These are phyloP conservation scores for Mystacides longicornis DNA, from an alignment of 2,888 invertebrate species.

Conservation along the genomic window DNA sequence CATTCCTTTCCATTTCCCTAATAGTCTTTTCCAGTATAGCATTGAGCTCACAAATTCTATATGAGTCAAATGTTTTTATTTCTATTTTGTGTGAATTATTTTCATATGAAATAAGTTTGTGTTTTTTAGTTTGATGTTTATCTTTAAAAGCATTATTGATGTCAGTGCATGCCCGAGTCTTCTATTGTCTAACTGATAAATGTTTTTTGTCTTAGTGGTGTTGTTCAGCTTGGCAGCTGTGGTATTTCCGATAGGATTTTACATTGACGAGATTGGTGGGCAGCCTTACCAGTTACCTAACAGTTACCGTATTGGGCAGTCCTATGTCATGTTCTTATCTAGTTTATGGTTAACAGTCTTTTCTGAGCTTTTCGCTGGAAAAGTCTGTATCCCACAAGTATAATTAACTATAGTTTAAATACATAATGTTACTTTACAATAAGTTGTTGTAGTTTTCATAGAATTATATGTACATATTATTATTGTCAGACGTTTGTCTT, in stretches of 20 bases:
- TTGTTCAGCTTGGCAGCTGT: constrained; percentile 92
- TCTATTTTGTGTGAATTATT: too few relatives aligned
- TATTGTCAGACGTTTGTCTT: not conserved
- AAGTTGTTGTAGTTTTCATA: not conserved
- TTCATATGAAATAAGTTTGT: too few relatives aligned
- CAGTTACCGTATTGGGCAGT: constrained; percentile 91
- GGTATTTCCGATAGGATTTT: constrained; percentile 93
- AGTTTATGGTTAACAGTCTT: constrained; percentile 95
- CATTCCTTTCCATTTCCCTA: too few relatives aligned
- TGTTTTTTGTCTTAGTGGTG: constrained; percentile 82
- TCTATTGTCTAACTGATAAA: too few relatives aligned
- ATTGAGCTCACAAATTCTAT: too few relatives aligned
- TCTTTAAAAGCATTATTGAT: too few relatives aligned
- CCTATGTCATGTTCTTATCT: constrained; percentile 91
- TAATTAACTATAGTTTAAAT: constrained; percentile 42
- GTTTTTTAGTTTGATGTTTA: too few relatives aligned
- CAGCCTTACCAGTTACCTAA: constrained; percentile 93
- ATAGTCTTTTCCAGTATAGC: too few relatives aligned
- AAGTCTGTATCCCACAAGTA: constrained; percentile 94
- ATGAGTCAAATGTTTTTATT: too few relatives aligned
- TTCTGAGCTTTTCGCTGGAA: constrained; percentile 92
- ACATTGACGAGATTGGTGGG: constrained; percentile 92
- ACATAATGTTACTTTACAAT: not conserved
- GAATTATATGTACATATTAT: not conserved
- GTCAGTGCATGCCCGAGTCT: too few relatives aligned